Base-by-base conservation (phyloP, 2,113 vertebrate species). In the Herpailurus yagouaroundi region DNA sequence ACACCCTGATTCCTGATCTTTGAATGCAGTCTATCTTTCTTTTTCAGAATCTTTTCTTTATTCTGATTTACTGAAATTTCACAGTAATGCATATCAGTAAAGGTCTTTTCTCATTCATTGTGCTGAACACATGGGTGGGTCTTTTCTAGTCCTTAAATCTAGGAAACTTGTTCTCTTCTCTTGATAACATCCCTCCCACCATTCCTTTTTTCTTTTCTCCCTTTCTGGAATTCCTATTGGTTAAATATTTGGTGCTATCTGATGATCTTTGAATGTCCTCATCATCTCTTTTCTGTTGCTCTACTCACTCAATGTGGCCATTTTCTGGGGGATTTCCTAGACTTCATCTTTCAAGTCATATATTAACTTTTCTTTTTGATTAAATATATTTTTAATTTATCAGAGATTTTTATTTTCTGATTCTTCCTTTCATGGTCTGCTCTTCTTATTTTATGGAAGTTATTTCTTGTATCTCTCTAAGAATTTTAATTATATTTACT, bases 331-430 rank as follows among this genome's bases (percentile, higher is more conserved):
- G 63, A 66, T 73, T 76, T 81, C 50, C 66, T 41, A 87, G 45
- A 31, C 74, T 90, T 94, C 73, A 69, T 52, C 41, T 95, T 91
- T 76, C 3, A 69, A 97, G 16, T 13, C 23, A 52, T 52, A 64
- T 63, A 27, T 76, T 85, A 80, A 80, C 9, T n/a, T 91, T 88
- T 93, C 55, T n/a, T 91, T 83, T 96, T 18, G 82, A 73, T 82
- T 73, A 79, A 60, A 66, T 57, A n/a, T 52, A 52, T 73, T 89
- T 77, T 86, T 52, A 76, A 79, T 68, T 48, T 79, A 41, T 92
- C 45, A 96, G 25, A 64, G 2, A 2, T 36, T 90, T 41, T 86
- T 77, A 5, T 94, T 91, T 48, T 92, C 68, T 90, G 41, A 77
- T 92, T 21, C 10, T 94, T 31, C 57, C 87, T 71, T 90, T 66